Base-by-base conservation (phyloP, 2,797 vertebrate genomes). In the Tiaroga cobitis region DNA sequence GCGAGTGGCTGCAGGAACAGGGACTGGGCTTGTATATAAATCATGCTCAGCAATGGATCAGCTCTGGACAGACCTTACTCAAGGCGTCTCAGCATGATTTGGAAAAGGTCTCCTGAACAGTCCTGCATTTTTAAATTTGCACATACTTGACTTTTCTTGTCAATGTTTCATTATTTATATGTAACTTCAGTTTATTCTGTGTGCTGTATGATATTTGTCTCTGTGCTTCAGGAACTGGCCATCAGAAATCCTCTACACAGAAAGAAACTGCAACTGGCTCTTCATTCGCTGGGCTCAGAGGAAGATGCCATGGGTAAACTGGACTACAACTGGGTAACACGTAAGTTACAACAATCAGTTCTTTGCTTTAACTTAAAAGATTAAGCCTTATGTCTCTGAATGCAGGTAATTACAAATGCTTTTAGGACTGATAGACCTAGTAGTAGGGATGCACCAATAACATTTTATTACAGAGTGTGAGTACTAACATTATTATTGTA, bases 241-340 rank as follows among this genome's bases (percentile, higher is more conserved):
- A 96, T 99, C 91, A 98, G 96, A 88, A 96, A 97, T 86, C 95
- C 93, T 0, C 92, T 99, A 37, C 98, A 99, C 94, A 95, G 95
- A 89, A 99, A 99, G 94, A 99, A 99, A 88, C 96, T 99, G 49
- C 97, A 97, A 92, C 94, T 99, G 49, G 97, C 97, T 2, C 92
- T 99, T 86, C 97, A 97, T 93, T 96, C 97, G 0, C 94, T 98
- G 0, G 95, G 96, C 0, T 96, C 96, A 0, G 96, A 97, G 19
- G 96, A 97, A 1, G 96, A 97, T 82, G 95, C 96, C 79, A 96
- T 95, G 9, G 97, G 97, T 21, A 97, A 96, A 89, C 92, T 99
- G 92, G 98, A 99, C 92, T 97, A 97, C 93, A 96, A 96, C 93
- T 99, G 98, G 98, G 98, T 99, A 89, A 99, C 96, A 80, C 95